These are phyloP conservation scores for Peribatodes rhomboidaria DNA, from an alignment of 2,888 invertebrate genomes.

Conservation along the genomic window DNA sequence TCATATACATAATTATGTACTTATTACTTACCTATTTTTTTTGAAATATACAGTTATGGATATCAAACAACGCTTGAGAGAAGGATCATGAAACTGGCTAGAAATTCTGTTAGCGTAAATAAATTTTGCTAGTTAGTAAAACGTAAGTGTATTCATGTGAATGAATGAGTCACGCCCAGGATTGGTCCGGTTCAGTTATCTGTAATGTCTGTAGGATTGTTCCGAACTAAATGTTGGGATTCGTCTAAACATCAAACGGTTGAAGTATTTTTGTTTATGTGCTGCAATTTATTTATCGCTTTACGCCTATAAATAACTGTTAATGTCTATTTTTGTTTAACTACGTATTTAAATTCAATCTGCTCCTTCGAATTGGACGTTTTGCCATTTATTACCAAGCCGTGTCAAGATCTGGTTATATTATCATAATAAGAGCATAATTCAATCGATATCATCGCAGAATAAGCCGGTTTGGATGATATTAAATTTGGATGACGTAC, in stretches of 20 bases:
- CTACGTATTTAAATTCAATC: constrained; percentile 23
- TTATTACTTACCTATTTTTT: no score
- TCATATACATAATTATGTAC: no score
- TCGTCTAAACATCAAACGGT: constrained; percentile 36
- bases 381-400: constrained; percentile 21
- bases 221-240: constrained; percentile 26
- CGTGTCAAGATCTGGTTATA: constrained; percentile 17
- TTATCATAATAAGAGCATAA: constrained; percentile 15
- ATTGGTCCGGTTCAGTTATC: constrained; percentile 71
- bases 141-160: constrained; percentile 74
- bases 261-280: constrained; percentile 35
- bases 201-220: constrained; percentile 31
- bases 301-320: constrained; percentile 29
- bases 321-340: constrained; percentile 29
- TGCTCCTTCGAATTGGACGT: constrained; percentile 16
- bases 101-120: constrained; percentile 65
- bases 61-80: constrained; percentile 4
- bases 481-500: background rate
- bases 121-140: constrained; percentile 68
- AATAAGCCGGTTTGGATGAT: constrained; percentile 2
- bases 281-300: constrained; percentile 29
- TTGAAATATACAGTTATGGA: background rate
- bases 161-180: constrained; percentile 80
- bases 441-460: constrained; percentile 11
- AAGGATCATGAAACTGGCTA: constrained; percentile 33